Percentiles rank a stretch among this genome's conserved stretches.
These are phyloP conservation scores for Helarctos malayanus DNA, from an alignment of 2,797 vertebrate genomes.

Conservation along the genomic window DNA sequence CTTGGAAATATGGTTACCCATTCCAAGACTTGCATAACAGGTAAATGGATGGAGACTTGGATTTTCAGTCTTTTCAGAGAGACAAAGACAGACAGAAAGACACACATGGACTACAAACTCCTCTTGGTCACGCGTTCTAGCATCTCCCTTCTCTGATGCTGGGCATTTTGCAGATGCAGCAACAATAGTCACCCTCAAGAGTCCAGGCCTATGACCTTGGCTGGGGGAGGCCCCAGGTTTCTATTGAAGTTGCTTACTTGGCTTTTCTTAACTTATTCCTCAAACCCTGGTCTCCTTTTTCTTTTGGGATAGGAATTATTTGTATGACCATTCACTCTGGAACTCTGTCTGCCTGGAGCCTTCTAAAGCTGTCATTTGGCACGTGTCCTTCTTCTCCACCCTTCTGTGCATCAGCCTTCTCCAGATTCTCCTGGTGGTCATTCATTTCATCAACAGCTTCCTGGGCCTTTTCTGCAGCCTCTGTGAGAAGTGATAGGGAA, in stretches of 20 bases:
- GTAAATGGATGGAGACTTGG: slow-evolving; percentile 71
- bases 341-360: slow-evolving; percentile 90
- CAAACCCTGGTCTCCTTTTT: neutral
- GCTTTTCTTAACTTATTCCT: slow-evolving; percentile 27
- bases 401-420: slow-evolving; percentile 90
- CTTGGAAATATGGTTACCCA: slow-evolving; percentile 87
- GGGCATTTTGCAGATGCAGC: slow-evolving; percentile 1
- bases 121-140: neutral
- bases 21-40: slow-evolving; percentile 82
- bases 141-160: neutral
- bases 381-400: slow-evolving; percentile 92
- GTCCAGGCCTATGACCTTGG: neutral
- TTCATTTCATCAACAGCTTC: slow-evolving; percentile 95
- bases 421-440: slow-evolving; percentile 92
- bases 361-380: slow-evolving; percentile 92
- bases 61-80: neutral
- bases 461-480: slow-evolving; percentile 94
- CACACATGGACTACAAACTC: neutral
- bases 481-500: slow-evolving; percentile 90
- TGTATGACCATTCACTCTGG: slow-evolving; percentile 82
- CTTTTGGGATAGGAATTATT: slow-evolving; percentile 83
- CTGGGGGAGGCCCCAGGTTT: neutral
- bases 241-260: neutral
- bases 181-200: neutral
- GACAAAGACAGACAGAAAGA: neutral